Evolutionary conservation across 2,888 invertebrate genomes (phyloP).

Genomic region (Brenthis hecate): DNA sequence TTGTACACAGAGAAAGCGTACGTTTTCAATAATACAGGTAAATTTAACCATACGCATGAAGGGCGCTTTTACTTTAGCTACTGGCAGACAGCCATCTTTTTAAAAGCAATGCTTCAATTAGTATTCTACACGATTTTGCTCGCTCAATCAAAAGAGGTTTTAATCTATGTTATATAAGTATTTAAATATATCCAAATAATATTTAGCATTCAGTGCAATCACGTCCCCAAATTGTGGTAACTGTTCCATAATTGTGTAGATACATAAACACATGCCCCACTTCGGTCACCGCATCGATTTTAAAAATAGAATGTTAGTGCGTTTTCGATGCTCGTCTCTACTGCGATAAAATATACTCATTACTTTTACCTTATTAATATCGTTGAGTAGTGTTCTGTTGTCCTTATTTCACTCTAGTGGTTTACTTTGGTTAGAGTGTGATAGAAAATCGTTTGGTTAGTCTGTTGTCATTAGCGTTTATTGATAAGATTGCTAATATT

Average conservation of each 20-base stretch:
- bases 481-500: constrained; percentile 28
- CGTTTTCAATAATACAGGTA: constrained; percentile 41
- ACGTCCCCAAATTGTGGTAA: constrained; percentile 47
- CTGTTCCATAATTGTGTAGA: constrained; percentile 67
- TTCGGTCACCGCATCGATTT: constrained; percentile 79
- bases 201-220: constrained; percentile 26
- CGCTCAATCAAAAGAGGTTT: constrained; percentile 33
- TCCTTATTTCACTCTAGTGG: constrained; percentile 8
- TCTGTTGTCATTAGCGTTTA: constrained; percentile 18
- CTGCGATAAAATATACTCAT: constrained; percentile 55
- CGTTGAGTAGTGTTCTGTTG: constrained; percentile 9
- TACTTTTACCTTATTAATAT: constrained; percentile 39
- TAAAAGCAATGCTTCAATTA: constrained; percentile 37
- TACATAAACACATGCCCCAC: constrained; percentile 70
- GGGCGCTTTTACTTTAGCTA: constrained; percentile 46
- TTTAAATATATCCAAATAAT: constrained; percentile 24
- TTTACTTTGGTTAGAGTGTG: not conserved
- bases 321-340: constrained; percentile 68
- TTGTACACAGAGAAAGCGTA: constrained; percentile 60
- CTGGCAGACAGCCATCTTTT: constrained; percentile 40
- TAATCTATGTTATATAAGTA: constrained; percentile 23
- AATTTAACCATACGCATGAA: constrained; percentile 43
- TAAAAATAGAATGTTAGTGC: constrained; percentile 79
- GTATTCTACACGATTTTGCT: constrained; percentile 37
- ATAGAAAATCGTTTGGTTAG: constrained; percentile 18